Percentiles rank a stretch among this genome's conserved stretches.
phyloP scores from a whole-genome alignment of 2,113 vertebrate species.

The Ochotona princeps region DNA sequence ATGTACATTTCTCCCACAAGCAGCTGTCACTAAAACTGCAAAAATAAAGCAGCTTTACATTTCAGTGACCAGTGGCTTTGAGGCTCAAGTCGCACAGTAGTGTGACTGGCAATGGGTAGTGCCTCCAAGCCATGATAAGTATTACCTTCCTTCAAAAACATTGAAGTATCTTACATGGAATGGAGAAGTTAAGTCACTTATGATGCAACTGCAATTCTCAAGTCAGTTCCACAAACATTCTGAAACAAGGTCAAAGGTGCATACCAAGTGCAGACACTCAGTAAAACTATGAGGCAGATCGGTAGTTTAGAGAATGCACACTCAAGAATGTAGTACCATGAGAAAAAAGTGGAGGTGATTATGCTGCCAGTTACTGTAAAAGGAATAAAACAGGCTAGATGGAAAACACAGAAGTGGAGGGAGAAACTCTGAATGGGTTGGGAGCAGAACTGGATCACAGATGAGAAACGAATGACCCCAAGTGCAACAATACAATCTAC shows the following conservation, averaged over 20 bases:
- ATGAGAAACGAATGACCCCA: neutral
- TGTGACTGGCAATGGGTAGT: neutral
- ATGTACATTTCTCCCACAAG: neutral
- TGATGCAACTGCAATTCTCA: neutral
- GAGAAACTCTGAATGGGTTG: neutral
- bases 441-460: neutral
- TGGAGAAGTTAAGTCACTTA: neutral
- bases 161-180: neutral
- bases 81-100: neutral
- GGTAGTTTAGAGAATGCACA: neutral
- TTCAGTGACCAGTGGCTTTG: neutral
- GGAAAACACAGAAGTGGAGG: neutral
- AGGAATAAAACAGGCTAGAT: neutral
- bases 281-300: neutral
- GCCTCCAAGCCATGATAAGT: neutral
- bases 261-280: neutral
- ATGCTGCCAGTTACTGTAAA: neutral
- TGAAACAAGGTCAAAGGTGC: neutral
- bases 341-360: neutral
- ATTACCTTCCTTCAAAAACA: neutral
- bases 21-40: neutral
- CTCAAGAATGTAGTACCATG: neutral
- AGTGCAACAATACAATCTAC: neutral
- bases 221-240: neutral
- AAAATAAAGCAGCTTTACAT: constrained; percentile 20